Conservation (phyloP, 2,888 invertebrate genomes). For the Acleris cristana region DNA sequence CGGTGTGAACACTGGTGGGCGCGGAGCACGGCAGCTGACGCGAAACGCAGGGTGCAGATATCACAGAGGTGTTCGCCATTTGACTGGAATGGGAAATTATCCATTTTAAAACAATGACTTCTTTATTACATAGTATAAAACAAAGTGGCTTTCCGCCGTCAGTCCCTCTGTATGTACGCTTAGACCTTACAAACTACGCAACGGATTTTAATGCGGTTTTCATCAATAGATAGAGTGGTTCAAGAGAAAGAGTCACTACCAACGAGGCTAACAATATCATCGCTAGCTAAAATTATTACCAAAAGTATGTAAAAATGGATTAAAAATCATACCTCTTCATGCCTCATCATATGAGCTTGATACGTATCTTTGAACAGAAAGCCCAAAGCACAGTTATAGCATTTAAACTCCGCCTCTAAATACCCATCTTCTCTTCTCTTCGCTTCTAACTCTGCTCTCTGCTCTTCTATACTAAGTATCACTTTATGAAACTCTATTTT, state of each 20-base stretch:
- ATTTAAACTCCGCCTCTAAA: slow-evolving; percentile 69
- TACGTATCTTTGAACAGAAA: slow-evolving; percentile 75
- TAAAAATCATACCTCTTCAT: slow-evolving; percentile 67
- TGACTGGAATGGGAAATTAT: slow-evolving; percentile 52
- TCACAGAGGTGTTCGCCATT: slow-evolving; percentile 69
- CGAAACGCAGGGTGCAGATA: slow-evolving; percentile 69
- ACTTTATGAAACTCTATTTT: slow-evolving; percentile 58
- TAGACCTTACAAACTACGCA: too few relatives aligned
- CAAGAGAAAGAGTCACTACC: too few relatives aligned
- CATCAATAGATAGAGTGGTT: too few relatives aligned
- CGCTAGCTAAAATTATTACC: too few relatives aligned
- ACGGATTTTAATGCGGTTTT: too few relatives aligned
- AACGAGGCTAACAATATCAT: too few relatives aligned
- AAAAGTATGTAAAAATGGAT: too few relatives aligned
- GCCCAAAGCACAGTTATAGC: slow-evolving; percentile 67
- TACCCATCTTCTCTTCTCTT: slow-evolving; percentile 70
- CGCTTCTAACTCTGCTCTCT: slow-evolving; percentile 65
- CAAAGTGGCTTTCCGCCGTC: too few relatives aligned
- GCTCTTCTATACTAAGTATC: slow-evolving; percentile 63
- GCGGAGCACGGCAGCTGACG: slow-evolving; percentile 57
- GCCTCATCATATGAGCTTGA: slow-evolving; percentile 78
- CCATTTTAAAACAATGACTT: too few relatives aligned
- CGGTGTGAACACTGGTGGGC: slow-evolving; percentile 56
- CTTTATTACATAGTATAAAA: too few relatives aligned
- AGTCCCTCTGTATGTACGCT: too few relatives aligned